These are phyloP conservation scores for Arbacia lixula DNA, from an alignment of 53 echinoderm and acorn worm species.

Conservation along the genomic window DNA sequence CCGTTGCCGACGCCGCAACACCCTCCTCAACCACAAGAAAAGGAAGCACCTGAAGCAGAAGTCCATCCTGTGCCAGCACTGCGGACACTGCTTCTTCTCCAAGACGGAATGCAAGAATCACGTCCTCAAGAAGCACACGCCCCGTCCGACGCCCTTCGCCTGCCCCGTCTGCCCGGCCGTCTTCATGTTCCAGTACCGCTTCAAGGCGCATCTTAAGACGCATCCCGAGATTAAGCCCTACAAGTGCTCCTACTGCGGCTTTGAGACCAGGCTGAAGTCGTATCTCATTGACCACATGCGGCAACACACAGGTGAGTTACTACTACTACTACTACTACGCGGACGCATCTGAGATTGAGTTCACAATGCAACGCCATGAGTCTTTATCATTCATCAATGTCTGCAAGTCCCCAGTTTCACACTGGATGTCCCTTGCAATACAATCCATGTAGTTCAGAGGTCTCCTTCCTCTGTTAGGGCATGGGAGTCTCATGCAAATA, in stretches of 20 bases:
- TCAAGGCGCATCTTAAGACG: slow-evolving; percentile 84
- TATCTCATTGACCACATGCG: slow-evolving; percentile 76
- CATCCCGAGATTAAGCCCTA: slow-evolving; percentile 86
- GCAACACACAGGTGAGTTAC: slow-evolving; percentile 73
- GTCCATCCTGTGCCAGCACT: slow-evolving; percentile 71
- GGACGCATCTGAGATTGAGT: too few species aligned
- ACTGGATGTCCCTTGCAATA: too few species aligned
- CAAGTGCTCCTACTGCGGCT: slow-evolving; percentile 77
- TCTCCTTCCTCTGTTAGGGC: too few species aligned
- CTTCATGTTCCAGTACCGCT: slow-evolving; percentile 81
- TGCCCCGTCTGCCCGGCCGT: slow-evolving; percentile 77
- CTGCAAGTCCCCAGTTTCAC: too few species aligned
- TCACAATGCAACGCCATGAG: too few species aligned
- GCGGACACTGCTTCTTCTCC: slow-evolving; percentile 87
- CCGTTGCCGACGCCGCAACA: slow-evolving; percentile 79
- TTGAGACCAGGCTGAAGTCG: slow-evolving; percentile 76
- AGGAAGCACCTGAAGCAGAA: slow-evolving; percentile 83
- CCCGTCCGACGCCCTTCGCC: slow-evolving; percentile 73
- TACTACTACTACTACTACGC: background rate
- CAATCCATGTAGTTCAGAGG: too few species aligned
- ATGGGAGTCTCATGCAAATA: too few species aligned
- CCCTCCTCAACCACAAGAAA: slow-evolving; percentile 78
- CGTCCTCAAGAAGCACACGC: slow-evolving; percentile 71
- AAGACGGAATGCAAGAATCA: slow-evolving; percentile 84
- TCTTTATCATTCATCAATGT: too few species aligned